Evolutionary conservation across 92 coral and sea anemone genomes (phyloP), one percentile per base, ranked within the genome.

Genomic region (Meandrina meandrites): DNA sequence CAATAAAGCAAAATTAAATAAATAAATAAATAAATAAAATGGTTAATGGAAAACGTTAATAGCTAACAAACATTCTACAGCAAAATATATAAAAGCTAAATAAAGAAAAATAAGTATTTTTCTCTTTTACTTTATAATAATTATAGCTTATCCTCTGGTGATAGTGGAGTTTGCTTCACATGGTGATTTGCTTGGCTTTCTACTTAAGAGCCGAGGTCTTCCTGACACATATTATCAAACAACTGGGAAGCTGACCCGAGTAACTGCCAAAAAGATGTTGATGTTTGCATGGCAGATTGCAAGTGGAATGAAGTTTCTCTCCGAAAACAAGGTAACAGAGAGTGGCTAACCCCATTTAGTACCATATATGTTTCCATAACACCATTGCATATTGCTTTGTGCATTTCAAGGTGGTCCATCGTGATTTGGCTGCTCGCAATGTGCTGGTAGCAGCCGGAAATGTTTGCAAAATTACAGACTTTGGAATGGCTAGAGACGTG

Each of bases 391-490:
- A n/a, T 15, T 68, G 8, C 2, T 31, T 69, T 15, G 13, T 31
- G 34, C 15, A 12, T 31, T 69, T 40, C 8, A 30, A 89, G 92
- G 79, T 89, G 32, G 64, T 89, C 19, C 92, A 89, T 75, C 79
- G 92, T 57, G 92, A 89, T 77, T 88, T 89, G 13, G 92, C 92
- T 14, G 92, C 92, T 2, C 79, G 92, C 64, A 89, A 89, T 80
- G 92, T 89, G 19, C 86, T 89, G 75, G 89, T 89, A 31, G 88
- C 89, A n/a, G 86, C 79, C 27, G 89, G 92, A 18, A 85, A 89
- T 40, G 75, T 84, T 79, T 89, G 92, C 60, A 89, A 89, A 72
- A 85, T 89, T 34, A 89, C 92, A 17, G 92, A 89, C 70, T 89
- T 89, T 78, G 92, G 92, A 30, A 85, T 89, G 53, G 92, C 92